Evolutionary conservation across 2,113 vertebrate species (phyloP), one percentile per base, ranked within the genome.

Genomic region (Ia io): DNA sequence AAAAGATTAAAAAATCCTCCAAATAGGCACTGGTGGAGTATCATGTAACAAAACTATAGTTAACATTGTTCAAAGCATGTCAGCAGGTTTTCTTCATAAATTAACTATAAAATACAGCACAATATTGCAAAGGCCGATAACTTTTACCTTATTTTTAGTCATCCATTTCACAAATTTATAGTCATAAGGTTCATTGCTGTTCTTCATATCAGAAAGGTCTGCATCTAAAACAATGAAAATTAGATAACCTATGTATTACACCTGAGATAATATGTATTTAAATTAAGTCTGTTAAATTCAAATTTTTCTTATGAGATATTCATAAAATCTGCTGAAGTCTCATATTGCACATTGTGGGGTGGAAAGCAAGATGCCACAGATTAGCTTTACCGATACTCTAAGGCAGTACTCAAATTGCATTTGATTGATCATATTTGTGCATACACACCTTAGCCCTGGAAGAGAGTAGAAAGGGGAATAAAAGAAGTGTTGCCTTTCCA

Each of bases 111-210:
- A 88, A 61, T 91, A 74, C 2, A 94, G 78, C 23, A 92, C 2
- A 63, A 22, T 76, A 61, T 32, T 51, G 10, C 12, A 93, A 82
- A 92, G 30, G 9, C 6, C 63, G 89, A 47, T 88, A 87, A 37
- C 18, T 4, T 73, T 92, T 97, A 99, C 99, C 99, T 99, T 99
- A 97, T 99, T 99, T 98, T 98, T 98, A 93, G 99, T 99, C 99
- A 99, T 99, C 99, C 99, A 99, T 94, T 98, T 99, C 32, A 99
- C 98, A 98, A 99, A 99, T 97, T 98, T 99, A 97, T 99, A 99
- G 97, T 99, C 99, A 88, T 99, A 99, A 51, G 98, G 97, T 91
- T 99, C 99, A 85, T 98, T 97, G 0, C 63, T 93, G 56, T 95
- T 98, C 49, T 84, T 98, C 98, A 98, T 96, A 22, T 98, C 98